These are phyloP conservation scores for Plagodis pulveraria DNA, from an alignment of 2,888 invertebrate genomes.

Conservation along the genomic window DNA sequence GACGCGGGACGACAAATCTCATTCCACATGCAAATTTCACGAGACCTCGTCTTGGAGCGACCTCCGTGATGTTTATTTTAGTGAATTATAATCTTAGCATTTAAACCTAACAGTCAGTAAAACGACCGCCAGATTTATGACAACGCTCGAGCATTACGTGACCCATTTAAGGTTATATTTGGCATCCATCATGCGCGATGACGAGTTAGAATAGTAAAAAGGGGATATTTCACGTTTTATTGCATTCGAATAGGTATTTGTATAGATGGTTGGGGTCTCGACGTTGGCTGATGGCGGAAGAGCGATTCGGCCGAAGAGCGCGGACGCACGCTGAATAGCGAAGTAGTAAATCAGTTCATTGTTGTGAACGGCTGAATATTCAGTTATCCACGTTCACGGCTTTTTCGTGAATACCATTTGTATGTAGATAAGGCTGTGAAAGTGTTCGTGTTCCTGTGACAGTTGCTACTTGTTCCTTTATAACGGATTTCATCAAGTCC, in stretches of 20 bases:
- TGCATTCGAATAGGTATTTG: constrained; percentile 57
- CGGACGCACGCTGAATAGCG: constrained; percentile 73
- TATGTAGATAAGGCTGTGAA: constrained; percentile 54
- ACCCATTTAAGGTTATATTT: constrained; percentile 53
- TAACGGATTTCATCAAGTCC: no score
- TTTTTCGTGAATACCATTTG: constrained; percentile 61
- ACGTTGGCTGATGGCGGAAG: constrained; percentile 51
- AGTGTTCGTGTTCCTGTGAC: constrained; percentile 43
- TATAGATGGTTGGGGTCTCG: constrained; percentile 52
- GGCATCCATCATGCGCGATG: constrained; percentile 46
- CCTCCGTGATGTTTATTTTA: constrained; percentile 53
- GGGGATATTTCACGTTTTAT: constrained; percentile 42
- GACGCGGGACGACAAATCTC: constrained; percentile 68
- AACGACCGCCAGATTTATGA: constrained; percentile 40
- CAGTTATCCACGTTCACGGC: constrained; percentile 57
- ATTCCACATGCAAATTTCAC: constrained; percentile 70
- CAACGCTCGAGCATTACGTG: constrained; percentile 49
- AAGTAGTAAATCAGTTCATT: constrained; percentile 76
- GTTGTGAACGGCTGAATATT: constrained; percentile 69
- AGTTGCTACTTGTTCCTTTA: constrained; percentile 3
- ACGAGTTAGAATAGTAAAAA: constrained; percentile 50
- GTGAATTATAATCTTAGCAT: constrained; percentile 51
- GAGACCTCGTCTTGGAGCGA: constrained; percentile 49
- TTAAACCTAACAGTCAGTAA: constrained; percentile 44
- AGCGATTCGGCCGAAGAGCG: constrained; percentile 61